Conservation (phyloP, 2,888 invertebrate genomes). For the Pterostichus niger region DNA sequence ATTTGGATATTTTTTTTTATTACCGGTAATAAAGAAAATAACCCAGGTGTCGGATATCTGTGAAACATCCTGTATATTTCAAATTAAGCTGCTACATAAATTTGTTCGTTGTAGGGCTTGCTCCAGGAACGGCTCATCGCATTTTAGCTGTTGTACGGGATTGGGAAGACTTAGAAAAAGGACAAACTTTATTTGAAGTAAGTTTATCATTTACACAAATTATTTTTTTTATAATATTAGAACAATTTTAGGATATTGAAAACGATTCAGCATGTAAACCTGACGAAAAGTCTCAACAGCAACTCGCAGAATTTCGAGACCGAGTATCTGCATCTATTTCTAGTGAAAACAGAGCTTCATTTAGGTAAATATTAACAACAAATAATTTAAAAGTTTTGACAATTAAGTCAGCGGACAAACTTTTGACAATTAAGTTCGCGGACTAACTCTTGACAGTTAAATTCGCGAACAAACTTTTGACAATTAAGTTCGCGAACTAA, state of each 20-base stretch:
- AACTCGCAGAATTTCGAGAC: slow-evolving; percentile 70
- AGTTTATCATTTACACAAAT: slow-evolving; percentile 10
- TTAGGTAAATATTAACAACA: slow-evolving; percentile 69
- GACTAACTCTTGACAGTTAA: no score
- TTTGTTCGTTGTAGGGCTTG: slow-evolving; percentile 71
- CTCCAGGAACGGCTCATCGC: slow-evolving; percentile 74
- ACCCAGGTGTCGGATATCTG: not conserved
- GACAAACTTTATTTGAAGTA: slow-evolving; percentile 70
- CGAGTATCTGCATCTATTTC: slow-evolving; percentile 70
- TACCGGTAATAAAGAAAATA: no score
- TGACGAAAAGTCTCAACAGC: slow-evolving; percentile 51
- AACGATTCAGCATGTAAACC: slow-evolving; percentile 61
- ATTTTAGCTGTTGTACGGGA: slow-evolving; percentile 75
- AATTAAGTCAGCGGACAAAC: no score
- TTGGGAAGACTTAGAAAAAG: slow-evolving; percentile 72
- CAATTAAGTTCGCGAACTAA: no score
- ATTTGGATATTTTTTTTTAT: no score
- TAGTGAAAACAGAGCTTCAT: slow-evolving; percentile 71
- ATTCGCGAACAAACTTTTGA: no score
- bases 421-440: no score
- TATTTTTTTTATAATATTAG: slow-evolving; percentile 1
- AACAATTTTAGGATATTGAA: slow-evolving; percentile 61
- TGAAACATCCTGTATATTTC: not conserved
- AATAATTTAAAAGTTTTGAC: no score
- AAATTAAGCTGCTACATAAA: no score